Conservation (phyloP, 2,888 invertebrate genomes). For the Heliconius charithonia region DNA sequence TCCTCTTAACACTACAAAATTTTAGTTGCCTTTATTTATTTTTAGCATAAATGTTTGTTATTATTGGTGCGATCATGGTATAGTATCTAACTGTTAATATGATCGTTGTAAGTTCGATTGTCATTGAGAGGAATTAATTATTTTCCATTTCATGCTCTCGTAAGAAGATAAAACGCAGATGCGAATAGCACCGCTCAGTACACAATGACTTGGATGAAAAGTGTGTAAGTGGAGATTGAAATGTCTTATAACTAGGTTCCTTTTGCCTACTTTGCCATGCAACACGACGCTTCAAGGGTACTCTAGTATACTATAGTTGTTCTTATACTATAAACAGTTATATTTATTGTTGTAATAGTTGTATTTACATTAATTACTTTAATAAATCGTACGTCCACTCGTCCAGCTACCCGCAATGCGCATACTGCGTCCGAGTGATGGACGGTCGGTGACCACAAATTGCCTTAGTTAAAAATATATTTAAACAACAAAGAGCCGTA, state of each 20-base stretch:
- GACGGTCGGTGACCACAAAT: constrained; percentile 21
- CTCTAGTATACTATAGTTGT: no score
- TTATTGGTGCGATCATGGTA: no score
- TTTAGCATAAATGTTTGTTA: background rate
- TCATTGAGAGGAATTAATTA: background rate
- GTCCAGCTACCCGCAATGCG: constrained; percentile 32
- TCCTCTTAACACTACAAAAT: no score
- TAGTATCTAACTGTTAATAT: no score
- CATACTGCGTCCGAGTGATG: constrained; percentile 27
- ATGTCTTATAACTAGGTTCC: no score
- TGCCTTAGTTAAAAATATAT: constrained; percentile 1
- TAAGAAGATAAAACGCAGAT: background rate
- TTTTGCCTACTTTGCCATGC: no score
- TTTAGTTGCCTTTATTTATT: background rate
- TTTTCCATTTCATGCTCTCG: background rate
- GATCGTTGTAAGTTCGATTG: background rate
- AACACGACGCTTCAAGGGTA: no score
- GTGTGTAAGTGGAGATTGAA: no score
- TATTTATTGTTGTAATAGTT: no score
- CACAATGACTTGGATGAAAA: no score
- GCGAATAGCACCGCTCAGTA: no score
- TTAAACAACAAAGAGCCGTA: background rate
- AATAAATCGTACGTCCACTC: background rate
- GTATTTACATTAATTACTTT: background rate
- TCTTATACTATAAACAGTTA: no score